Evolutionary conservation across 2,797 vertebrate genomes (phyloP).

Genomic region (Dryobates pubescens): DNA sequence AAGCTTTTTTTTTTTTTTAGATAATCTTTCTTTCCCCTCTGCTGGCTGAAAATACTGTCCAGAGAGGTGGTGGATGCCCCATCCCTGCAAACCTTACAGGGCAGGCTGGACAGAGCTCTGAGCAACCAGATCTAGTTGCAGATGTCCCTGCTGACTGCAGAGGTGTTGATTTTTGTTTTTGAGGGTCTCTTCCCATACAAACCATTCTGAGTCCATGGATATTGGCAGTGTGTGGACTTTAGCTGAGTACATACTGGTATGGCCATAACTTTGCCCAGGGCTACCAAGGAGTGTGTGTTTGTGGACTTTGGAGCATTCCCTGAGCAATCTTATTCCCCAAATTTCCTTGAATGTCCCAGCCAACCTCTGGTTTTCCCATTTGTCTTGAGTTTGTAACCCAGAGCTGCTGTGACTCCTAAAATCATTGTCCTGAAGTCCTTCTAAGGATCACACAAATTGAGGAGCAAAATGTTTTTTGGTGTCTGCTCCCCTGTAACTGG

Average conservation of each 20-base stretch:
- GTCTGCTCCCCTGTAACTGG: not conserved
- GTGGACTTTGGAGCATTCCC: not conserved
- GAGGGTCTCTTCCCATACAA: no score
- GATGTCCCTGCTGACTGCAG: no score
- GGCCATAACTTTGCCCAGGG: not conserved
- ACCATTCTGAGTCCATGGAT: no score
- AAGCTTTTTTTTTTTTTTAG: not conserved
- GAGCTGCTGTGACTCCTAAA: not conserved
- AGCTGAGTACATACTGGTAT: rapidly evolving
- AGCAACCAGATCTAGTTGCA: no score
- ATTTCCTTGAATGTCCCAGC: not conserved
- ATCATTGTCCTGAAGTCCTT: not conserved
- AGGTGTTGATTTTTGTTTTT: no score
- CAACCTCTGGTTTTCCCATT: rapidly evolving
- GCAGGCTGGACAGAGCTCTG: no score
- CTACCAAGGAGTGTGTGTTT: rapidly evolving
- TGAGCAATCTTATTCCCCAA: not conserved
- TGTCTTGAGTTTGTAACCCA: not conserved
- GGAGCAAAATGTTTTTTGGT: not conserved
- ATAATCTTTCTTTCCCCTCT: not conserved
- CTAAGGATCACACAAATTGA: not conserved
- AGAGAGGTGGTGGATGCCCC: not conserved
- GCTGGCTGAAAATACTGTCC: not conserved
- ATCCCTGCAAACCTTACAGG: no score
- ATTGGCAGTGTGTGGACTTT: not conserved